Base-by-base conservation (phyloP, 1,140 invertebrate species). In the Penaeus vannamei region DNA sequence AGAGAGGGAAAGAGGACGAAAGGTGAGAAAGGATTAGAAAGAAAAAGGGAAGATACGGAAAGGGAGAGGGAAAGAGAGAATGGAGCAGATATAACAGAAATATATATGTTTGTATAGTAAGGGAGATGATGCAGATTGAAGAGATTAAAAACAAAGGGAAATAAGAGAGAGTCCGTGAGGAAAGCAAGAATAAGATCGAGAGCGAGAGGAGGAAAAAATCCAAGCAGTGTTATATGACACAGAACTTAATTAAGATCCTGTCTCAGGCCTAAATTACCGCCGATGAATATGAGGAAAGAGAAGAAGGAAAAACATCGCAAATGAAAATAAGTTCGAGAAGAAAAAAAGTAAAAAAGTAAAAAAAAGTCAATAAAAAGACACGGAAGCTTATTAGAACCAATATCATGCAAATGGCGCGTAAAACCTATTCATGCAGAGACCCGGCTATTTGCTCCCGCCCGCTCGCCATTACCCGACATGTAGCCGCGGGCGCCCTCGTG, bases 241-340 rank as follows among this genome's bases (percentile, higher is more conserved):
- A 14, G 53, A 53, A 53, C 53, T 53, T 53, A 53, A 53, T 53
- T 53, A 53, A 53, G 53, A 53, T 53, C 53, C 0, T 53, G 53
- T 53, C 79, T 59, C 79, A 59, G 12, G 14, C 23, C 79, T 81
- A 81, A 81, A 81, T 81, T 59, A 59, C 79, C 42, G 79, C 79
- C 22, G 79, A 14, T 81, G 53, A 53, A 81, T 53, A 53, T 53
- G 53, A 53, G 17, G 53, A 53, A 53, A 53, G 53, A 53, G 53
- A 1, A 10, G 53, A 53, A 53, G 53, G 53, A 53, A 53, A 53
- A 53, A 53, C 12, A 53, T 53, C 53, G 17, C 53, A 53, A 53
- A 53, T 53, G 53, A 53, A 53, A 53, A 53, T 53, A 53, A 53
- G 53, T 53, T 53, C 53, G 53, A 53, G 17, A 53, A 53, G 53